phyloP scores from a whole-genome alignment of 1,140 invertebrate species.

The Mactra quadrangularis region DNA sequence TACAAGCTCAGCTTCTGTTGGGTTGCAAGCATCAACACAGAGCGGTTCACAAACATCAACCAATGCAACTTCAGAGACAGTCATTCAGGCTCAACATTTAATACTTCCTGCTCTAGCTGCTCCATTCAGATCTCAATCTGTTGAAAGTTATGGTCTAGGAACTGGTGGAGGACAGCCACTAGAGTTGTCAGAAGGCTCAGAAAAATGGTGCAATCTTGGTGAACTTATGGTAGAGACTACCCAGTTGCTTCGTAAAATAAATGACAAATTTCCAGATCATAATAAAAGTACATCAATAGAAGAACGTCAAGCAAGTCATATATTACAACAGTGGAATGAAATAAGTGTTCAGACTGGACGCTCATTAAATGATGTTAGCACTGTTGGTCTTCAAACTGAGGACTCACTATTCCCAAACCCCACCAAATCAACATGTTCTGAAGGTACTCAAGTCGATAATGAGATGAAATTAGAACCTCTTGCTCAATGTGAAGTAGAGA shows the following conservation, averaged over 20 bases:
- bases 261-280: slow-evolving; percentile 58
- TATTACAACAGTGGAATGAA: slow-evolving; percentile 35
- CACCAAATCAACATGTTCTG: slow-evolving; percentile 1
- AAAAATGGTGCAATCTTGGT: slow-evolving; percentile 70
- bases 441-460: slow-evolving; percentile 31
- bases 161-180: slow-evolving; percentile 30
- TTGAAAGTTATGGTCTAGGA: slow-evolving; percentile 52
- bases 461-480: slow-evolving; percentile 29
- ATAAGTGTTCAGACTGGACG: slow-evolving; percentile 70
- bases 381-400: slow-evolving; percentile 68
- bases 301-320: slow-evolving; percentile 39
- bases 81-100: slow-evolving; percentile 27
- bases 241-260: slow-evolving; percentile 66
- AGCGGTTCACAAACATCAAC: slow-evolving; percentile 1
- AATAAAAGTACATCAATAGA: slow-evolving; percentile 28
- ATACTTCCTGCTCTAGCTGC: slow-evolving; percentile 63
- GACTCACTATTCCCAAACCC: slow-evolving; percentile 15
- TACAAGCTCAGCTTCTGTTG: slow-evolving; percentile 34
- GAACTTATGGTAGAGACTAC: slow-evolving; percentile 72
- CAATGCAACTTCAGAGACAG: neutral
- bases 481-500: slow-evolving; percentile 23
- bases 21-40: slow-evolving; percentile 33
- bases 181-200: slow-evolving; percentile 62
- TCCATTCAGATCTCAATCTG: slow-evolving; percentile 64
- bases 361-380: slow-evolving; percentile 64